Base-by-base conservation (phyloP, 2,888 invertebrate genomes). In the Lochmaea crataegi region DNA sequence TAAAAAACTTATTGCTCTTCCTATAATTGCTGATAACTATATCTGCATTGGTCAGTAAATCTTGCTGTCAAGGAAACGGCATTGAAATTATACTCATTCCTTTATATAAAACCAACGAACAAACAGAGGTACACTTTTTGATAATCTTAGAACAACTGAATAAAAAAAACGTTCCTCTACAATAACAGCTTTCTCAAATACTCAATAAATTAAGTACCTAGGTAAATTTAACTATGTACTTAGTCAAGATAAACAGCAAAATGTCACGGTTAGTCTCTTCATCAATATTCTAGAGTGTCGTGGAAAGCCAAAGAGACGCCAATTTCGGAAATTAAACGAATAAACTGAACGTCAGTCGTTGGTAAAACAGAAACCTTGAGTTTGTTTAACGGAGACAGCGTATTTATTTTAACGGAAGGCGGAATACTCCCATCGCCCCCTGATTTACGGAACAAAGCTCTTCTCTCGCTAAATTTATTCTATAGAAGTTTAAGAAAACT, bases 321-420 rank as follows among this genome's bases (percentile, higher is more conserved):
- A 61, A 68, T 69, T 65, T 69, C 61, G 60, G 61, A 68, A 73
- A 69, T 69, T 69, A 61, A 73, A 73, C 57, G 73, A 73, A 73
- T 73, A 65, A 69, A 67, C 69, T 60, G 53, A 73, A 65, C 60
- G 65, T 65, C 65, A 51, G 69, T 64, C 65, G 42, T 48, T 38
- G 65, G 68, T 73, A 65, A 69, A 60, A 73, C 69, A 73, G 68
- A 73, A 64, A 68, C 61, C 42, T 61, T 42, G 60, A 73, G 73
- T 73, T 73, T 73, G 65, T 73, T 69, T 65, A 69, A 69, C 61
- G 69, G 60, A 68, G 65, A 60, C 61, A 57, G 48, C 57, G 65
- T 73, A 69, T 73, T 73, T 69, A 73, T 69, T 69, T 65, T 69
- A 69, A 69, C 58, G 18, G 61, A 56, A 68, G 56, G 60, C 68